These are phyloP conservation scores for Parnassius orleans DNA, from an alignment of 2,888 invertebrate species.

Conservation along the genomic window DNA sequence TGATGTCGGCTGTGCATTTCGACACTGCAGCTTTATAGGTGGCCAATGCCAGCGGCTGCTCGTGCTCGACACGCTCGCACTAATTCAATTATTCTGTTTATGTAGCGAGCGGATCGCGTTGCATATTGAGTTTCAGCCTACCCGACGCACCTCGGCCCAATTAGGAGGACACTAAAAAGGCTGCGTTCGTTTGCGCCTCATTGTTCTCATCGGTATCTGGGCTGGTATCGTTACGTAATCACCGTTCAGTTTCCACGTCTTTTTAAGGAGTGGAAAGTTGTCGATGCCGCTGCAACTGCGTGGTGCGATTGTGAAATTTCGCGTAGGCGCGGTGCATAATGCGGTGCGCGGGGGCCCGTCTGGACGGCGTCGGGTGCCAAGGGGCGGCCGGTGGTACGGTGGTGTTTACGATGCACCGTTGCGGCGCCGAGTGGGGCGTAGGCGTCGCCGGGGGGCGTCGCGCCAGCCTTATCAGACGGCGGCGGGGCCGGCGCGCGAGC, in stretches of 20 bases:
- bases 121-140: slow-evolving; percentile 69
- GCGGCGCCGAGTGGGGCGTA: slow-evolving; percentile 72
- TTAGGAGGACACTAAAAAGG: slow-evolving; percentile 76
- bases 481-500: slow-evolving; percentile 78
- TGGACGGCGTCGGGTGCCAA: slow-evolving; percentile 42
- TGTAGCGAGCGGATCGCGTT: slow-evolving; percentile 68
- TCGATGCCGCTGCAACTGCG: slow-evolving; percentile 54
- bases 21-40: slow-evolving; percentile 45
- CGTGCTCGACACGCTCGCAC: slow-evolving; percentile 61
- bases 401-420: slow-evolving; percentile 39
- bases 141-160: slow-evolving; percentile 57
- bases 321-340: slow-evolving; percentile 72
- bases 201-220: slow-evolving; percentile 63
- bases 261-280: slow-evolving; percentile 76
- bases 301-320: slow-evolving; percentile 58
- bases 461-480: slow-evolving; percentile 79
- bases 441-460: slow-evolving; percentile 80
- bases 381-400: slow-evolving; percentile 41
- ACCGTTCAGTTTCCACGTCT: slow-evolving; percentile 60
- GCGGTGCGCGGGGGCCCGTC: slow-evolving; percentile 59
- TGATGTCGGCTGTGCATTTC: slow-evolving; percentile 34
- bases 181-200: slow-evolving; percentile 62
- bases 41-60: slow-evolving; percentile 44
- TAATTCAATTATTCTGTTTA: slow-evolving; percentile 77
- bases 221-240: slow-evolving; percentile 66